Evolutionary conservation across 2,113 vertebrate genomes (phyloP), one percentile per base, ranked within the genome.

Genomic region (Laticauda colubrina): DNA sequence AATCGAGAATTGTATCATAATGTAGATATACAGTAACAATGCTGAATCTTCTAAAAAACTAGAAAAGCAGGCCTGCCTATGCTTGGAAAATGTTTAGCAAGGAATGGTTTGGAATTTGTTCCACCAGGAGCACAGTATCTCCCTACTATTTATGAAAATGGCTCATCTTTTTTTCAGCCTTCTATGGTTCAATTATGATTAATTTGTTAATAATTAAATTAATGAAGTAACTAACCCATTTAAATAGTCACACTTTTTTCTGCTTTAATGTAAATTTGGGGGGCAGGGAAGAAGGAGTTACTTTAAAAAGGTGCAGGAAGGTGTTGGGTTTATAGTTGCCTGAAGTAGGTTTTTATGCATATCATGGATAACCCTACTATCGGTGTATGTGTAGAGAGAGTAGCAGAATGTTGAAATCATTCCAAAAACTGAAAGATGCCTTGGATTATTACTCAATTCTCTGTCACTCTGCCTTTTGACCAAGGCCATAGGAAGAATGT

Each of bases 261-360:
- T 43, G 34, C 18, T 81, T 81, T 81, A 43, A 43, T 81, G 75
- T 21, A 81, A 43, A 3, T 81, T 39, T 21, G 15, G 11, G 12
- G 34, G 2, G 48, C 0, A 2, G 1, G 3, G 20, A 0, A 1
- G 2, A 10, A 23, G 75, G 15, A 81, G 18, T 20, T 43, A 18
- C 34, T 81, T 81, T 81, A 9, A 81, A 39, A 81, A 39, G 34
- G 7, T 21, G 34, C 18, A 81, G 18, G 7, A 21, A 39, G 7
- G 2, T 39, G 18, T 18, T 81, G 6, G 2, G 18, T 2, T 43
- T 21, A 21, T 43, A 81, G 18, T 43, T 81, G 18, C 21, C n/a
- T 34, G 6, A 81, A 81, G 69, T 81, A 39, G 5, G 29, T 75
- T 39, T 81, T 39, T n/a, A 39, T 39, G 15, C 26, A 20, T 34